Evolutionary conservation across 2,888 invertebrate genomes (phyloP), one percentile per base, ranked within the genome.

Genomic region (Disparrhopalites patrizii): DNA sequence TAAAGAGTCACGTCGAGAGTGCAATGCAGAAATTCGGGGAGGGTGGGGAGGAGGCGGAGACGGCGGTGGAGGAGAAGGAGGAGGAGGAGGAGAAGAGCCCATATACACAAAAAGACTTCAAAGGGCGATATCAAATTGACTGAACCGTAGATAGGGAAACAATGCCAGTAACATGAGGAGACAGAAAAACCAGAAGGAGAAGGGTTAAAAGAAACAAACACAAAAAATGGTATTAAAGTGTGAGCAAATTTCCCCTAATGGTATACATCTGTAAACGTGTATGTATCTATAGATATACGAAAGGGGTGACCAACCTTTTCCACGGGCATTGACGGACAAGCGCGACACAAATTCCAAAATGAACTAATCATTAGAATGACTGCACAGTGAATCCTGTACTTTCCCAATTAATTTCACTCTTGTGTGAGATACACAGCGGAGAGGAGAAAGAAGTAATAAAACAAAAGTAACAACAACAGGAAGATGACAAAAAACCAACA

Each of bases 331-430:
- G 92, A 91, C 81, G 93, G 93, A 85, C 93, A 93, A 85, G 93
- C 91, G 83, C 93, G 89, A 85, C 93, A 93, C 85, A 93, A 85
- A 85, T 93, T 93, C 92, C 93, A 93, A 85, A 93, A 93, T 85
- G 93, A 92, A 83, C 93, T 93, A 86, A 93, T 93, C 93, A 93
- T 93, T 84, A 76, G 76, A 72, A 64, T 66, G 57, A 65, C 30
- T 58, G 52, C 40, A 47, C 47, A 60, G 47, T 47, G 60, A 31
- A 47, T 47, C 50, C 50, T 31, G 30, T 43, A 43, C 56, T 56
- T 18, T 56, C 20, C 54, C 54, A 54, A 28, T 54, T 31, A 54
- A 54, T 23, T 54, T 30, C 33, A 18, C 30, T 31, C 18, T 31
- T n/a, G 15, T 18, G 27, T 31, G 18, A 10, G n/a, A 54, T 2